Evolutionary conservation across 2,113 vertebrate species (phyloP).

Genomic region (Dolichotis patagonum): DNA sequence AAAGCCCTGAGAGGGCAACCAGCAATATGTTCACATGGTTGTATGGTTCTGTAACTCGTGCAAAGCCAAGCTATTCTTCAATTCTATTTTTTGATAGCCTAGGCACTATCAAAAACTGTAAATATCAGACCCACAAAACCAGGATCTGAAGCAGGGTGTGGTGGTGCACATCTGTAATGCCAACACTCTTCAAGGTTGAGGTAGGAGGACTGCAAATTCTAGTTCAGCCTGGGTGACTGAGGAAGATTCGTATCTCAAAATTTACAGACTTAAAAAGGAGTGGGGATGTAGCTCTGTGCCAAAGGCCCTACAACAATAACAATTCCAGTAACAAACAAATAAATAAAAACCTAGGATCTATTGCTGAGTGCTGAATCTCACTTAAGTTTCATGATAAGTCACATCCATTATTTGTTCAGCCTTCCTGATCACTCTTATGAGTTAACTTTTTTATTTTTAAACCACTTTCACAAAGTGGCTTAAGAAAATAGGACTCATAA

Average conservation of each 20-base stretch:
- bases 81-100: background rate
- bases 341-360: background rate
- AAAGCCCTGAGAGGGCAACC: background rate
- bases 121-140: background rate
- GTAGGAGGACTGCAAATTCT: background rate
- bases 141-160: background rate
- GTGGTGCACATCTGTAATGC: background rate
- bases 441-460: background rate
- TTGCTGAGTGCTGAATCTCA: background rate
- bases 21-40: background rate
- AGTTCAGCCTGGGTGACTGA: background rate
- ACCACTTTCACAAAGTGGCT: background rate
- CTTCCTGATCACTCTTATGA: background rate
- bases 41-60: background rate
- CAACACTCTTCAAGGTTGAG: background rate
- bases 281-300: background rate
- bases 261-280: background rate
- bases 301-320: background rate
- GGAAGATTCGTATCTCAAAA: background rate
- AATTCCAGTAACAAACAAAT: background rate
- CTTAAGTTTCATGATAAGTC: background rate
- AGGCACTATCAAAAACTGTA: background rate
- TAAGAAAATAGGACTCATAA: conserved; percentile 20
- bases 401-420: background rate
- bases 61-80: background rate